Percentiles rank a stretch among this genome's conserved stretches.
phyloP scores from a whole-genome alignment of 2,888 invertebrate genomes.

The Tribolium freemani region DNA sequence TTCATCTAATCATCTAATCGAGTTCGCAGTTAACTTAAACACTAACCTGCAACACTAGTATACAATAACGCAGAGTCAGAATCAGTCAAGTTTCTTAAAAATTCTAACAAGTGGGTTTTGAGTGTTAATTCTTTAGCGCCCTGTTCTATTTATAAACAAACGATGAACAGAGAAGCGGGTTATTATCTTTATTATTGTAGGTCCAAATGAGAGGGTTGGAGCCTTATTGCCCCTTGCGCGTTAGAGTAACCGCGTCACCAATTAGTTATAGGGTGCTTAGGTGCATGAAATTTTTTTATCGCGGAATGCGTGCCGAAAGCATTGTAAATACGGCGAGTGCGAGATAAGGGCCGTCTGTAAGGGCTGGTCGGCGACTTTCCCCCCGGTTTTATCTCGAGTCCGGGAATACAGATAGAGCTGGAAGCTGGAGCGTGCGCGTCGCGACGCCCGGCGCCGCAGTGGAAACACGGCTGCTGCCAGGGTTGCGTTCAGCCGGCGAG shows the following conservation, averaged over 20 bases:
- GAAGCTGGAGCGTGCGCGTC: slow-evolving; percentile 65
- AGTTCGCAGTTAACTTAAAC: too few relatives aligned
- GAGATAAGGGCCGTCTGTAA: slow-evolving; percentile 41
- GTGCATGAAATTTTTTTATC: neutral
- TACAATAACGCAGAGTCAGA: too few relatives aligned
- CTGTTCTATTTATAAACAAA: too few relatives aligned
- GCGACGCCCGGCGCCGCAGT: slow-evolving; percentile 64
- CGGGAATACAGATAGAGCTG: slow-evolving; percentile 63
- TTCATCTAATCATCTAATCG: too few relatives aligned
- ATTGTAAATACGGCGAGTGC: slow-evolving; percentile 19
- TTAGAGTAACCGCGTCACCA: neutral
- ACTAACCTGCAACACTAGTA: too few relatives aligned
- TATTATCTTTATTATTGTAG: too few relatives aligned
- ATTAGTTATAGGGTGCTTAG: neutral
- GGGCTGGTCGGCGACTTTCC: slow-evolving; percentile 41
- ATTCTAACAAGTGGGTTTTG: too few relatives aligned
- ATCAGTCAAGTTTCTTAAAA: too few relatives aligned
- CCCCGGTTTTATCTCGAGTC: slow-evolving; percentile 61
- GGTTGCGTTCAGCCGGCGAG: slow-evolving; percentile 60
- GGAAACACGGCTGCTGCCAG: slow-evolving; percentile 65
- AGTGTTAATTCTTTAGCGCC: too few relatives aligned
- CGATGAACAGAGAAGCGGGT: too few relatives aligned
- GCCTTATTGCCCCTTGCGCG: too few relatives aligned
- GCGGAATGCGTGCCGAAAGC: slow-evolving; percentile 15
- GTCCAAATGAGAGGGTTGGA: too few relatives aligned